Percentiles rank a stretch among this genome's conserved stretches.
These are phyloP conservation scores for Eudyptes chrysolophus DNA, from an alignment of 2,113 vertebrate genomes.

Conservation along the genomic window DNA sequence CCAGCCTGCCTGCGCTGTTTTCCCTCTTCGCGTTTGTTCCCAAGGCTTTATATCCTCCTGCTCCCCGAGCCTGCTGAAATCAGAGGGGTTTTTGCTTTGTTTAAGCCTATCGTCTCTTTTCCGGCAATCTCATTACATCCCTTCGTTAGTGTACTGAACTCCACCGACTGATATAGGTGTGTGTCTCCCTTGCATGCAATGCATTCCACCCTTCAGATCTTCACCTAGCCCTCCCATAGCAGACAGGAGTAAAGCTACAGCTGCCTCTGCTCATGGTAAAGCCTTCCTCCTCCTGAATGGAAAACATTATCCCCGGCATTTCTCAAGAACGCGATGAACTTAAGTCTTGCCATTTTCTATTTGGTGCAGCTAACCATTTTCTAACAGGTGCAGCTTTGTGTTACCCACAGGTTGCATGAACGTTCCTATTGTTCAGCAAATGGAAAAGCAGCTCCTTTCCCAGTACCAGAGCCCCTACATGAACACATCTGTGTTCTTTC, in stretches of 20 bases:
- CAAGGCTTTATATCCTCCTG: not conserved
- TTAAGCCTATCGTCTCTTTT: not conserved
- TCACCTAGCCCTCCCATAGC: accelerated
- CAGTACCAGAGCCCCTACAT: not conserved
- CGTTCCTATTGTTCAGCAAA: not conserved
- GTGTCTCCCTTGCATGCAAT: accelerated
- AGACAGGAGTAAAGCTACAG: not conserved
- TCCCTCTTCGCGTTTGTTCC: accelerated
- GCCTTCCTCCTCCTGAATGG: not conserved
- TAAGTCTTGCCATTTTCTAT: not conserved
- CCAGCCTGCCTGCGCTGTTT: not conserved
- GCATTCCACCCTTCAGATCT: not conserved
- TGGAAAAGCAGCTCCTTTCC: not conserved
- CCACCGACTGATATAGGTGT: accelerated
- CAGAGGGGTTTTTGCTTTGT: not conserved
- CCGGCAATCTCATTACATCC: not conserved
- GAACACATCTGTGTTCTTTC: not conserved
- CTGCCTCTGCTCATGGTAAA: accelerated
- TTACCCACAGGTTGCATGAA: not conserved
- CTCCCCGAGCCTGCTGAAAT: not conserved
- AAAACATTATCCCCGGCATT: accelerated
- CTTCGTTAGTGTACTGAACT: accelerated
- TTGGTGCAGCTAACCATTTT: no score
- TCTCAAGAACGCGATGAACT: accelerated
- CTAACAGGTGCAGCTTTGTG: not conserved